phyloP scores from a whole-genome alignment of 2,888 invertebrate species.

The Stenodema calcarata region DNA sequence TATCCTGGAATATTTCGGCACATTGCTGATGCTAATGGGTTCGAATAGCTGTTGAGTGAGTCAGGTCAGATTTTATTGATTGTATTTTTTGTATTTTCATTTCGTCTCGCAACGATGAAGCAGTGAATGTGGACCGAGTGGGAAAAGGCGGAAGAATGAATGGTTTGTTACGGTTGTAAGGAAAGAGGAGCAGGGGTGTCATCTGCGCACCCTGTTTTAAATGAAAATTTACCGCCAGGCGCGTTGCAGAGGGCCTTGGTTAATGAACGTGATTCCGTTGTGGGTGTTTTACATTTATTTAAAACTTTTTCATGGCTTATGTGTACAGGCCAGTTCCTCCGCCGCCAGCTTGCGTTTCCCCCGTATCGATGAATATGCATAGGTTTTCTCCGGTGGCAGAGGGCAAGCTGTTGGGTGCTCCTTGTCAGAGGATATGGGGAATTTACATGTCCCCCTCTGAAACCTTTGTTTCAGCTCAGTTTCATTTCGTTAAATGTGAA shows the following conservation, averaged over 20 bases:
- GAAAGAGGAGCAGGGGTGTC: background rate
- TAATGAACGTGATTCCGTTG: conserved; percentile 38
- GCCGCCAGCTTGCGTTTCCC: background rate
- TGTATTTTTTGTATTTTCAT: no score
- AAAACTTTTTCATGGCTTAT: conserved; percentile 24
- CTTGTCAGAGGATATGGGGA: background rate
- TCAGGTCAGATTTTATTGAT: no score
- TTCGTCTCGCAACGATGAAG: no score
- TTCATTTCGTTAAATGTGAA: background rate
- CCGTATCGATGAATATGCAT: background rate
- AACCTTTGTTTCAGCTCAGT: background rate
- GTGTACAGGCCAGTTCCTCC: background rate
- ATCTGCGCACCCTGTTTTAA: background rate
- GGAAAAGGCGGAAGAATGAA: no score
- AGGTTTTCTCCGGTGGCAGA: background rate
- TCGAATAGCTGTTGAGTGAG: no score
- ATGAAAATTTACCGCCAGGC: conserved; percentile 37
- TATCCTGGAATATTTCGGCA: no score
- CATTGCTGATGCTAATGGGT: no score
- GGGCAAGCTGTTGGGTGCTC: background rate
- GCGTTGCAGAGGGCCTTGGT: background rate
- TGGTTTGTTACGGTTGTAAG: background rate
- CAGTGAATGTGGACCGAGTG: no score
- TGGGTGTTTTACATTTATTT: conserved; percentile 41
- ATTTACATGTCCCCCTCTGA: background rate